phyloP scores from a whole-genome alignment of 2,888 invertebrate species.

The Epiperipatus broadwayi region DNA sequence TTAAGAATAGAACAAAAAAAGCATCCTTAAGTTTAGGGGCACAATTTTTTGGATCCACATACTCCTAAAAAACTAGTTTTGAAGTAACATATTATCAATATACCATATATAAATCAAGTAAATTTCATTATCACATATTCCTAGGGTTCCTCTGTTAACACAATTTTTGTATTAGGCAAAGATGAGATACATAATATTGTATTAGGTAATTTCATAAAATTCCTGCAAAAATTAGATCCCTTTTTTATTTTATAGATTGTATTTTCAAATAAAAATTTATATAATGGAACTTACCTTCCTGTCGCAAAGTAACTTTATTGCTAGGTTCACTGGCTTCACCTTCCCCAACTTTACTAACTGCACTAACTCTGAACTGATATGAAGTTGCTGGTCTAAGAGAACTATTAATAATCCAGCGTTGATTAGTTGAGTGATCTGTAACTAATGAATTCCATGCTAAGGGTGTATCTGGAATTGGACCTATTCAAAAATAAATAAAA shows the following conservation, averaged over 20 bases:
- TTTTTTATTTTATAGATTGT: too few species aligned
- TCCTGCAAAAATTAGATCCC: neutral
- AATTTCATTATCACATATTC: too few species aligned
- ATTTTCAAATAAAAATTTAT: slow-evolving; percentile 6
- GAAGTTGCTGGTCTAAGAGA: slow-evolving; percentile 68
- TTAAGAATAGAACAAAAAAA: too few species aligned
- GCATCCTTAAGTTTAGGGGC: too few species aligned
- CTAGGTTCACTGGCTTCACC: slow-evolving; percentile 76
- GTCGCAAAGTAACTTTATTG: slow-evolving; percentile 65
- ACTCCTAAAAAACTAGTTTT: too few species aligned
- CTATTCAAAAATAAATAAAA: too few species aligned
- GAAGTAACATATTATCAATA: too few species aligned
- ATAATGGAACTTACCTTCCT: slow-evolving; percentile 57
- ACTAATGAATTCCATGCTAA: slow-evolving; percentile 5
- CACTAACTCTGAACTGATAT: slow-evolving; percentile 90
- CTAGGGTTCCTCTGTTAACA: too few species aligned
- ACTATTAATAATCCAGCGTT: slow-evolving; percentile 56
- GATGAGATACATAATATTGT: neutral
- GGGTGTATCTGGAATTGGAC: neutral
- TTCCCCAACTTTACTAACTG: slow-evolving; percentile 86
- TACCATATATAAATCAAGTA: too few species aligned
- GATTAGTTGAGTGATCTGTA: slow-evolving; percentile 38
- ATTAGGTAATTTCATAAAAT: neutral
- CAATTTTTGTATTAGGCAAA: too few species aligned
- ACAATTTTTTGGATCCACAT: too few species aligned